Base-by-base conservation (phyloP, 2,797 vertebrate genomes). In the Amniataba percoides region DNA sequence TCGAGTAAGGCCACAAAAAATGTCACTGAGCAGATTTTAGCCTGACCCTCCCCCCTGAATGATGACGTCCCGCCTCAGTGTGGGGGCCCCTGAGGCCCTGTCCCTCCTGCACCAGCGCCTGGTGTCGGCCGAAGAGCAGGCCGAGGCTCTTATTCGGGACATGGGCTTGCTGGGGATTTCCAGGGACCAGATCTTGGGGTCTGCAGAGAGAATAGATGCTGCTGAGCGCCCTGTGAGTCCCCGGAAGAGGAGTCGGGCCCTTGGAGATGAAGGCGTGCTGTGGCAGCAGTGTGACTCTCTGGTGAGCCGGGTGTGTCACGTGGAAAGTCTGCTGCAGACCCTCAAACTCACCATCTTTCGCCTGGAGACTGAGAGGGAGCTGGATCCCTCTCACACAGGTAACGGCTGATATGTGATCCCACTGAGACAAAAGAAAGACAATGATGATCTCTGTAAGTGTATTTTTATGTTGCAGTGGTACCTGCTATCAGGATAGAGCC, bases 291-390 rank as follows among this genome's bases (percentile, higher is more conserved):
- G 40, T 9, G 52, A 45, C 43, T 45, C 31, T 66, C 21, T 83
- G 11, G 66, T 27, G 56, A 75, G 27, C 16, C 36, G 52, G 3
- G 16, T 80, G 45, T 51, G 64, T 56, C 18, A 15, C 6, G 31
- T 74, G 19, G 36, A 61, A 39, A 82, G 66, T 18, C 70, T 78
- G n/a, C 61, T 74, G 5, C 65, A 71, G 21, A 78, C 67, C 21
- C 43, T 74, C 16, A 78, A 71, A 62, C 66, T 78, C 55, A 66
- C 55, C 27, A 7, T 78, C 39, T 82, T 66, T 25, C 71, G 45
- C 25, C 27, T 78, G 21, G 61, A 62, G 71, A 71, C 70, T 14
- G 71, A 74, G 21, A 74, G 49, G 57, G 57, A 78, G 25, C 36
- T 3, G 60, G 6, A 4, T 43, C 55, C 61, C 7, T 64, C 64